A percentile compares a stretch with the other conserved stretches of the same genome.
These are phyloP conservation scores for Meliscaeva auricollis DNA, from an alignment of 2,888 invertebrate species.

Conservation along the genomic window DNA sequence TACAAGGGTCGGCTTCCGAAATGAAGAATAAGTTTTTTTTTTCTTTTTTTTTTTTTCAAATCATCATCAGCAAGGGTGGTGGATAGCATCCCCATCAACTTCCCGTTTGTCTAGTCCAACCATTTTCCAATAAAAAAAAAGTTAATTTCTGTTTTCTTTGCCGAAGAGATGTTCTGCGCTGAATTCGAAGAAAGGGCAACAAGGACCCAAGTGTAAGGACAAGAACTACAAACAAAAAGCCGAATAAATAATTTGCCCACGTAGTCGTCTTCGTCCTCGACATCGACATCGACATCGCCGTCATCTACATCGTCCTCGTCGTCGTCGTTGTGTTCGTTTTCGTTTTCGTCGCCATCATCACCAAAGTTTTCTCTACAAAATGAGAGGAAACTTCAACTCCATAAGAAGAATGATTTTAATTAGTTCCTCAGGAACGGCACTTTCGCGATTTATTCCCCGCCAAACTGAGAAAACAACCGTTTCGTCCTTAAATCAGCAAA, in stretches of 20 bases:
- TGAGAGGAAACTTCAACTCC: constrained; percentile 4
- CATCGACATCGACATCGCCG: constrained; percentile 18
- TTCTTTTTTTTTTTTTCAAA: constrained; percentile 43
- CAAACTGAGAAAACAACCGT: constrained; percentile 22
- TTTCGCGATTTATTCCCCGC: constrained; percentile 57
- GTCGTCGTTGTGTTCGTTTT: not conserved
- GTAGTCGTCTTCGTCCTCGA: constrained; percentile 26
- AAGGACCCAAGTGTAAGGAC: constrained; percentile 55
- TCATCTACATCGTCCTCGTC: no score
- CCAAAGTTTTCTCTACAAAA: constrained; percentile 27
- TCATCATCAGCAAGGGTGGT: constrained; percentile 27
- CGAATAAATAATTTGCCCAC: constrained; percentile 74
- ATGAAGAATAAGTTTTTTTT: constrained; percentile 47
- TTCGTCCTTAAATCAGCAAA: constrained; percentile 43
- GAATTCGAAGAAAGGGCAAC: constrained; percentile 26
- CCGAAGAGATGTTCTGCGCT: not conserved
- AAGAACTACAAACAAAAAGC: constrained; percentile 57
- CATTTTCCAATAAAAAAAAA: constrained; percentile 60
- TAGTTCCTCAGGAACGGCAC: constrained; percentile 70
- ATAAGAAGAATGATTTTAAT: constrained; percentile 65
- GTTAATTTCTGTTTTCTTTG: not conserved
- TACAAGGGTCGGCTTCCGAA: constrained; percentile 39
- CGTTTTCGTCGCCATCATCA: constrained; percentile 29
- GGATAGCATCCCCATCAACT: constrained; percentile 47
- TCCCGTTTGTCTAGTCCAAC: constrained; percentile 57